phyloP scores from a whole-genome alignment of 2,113 vertebrate species.

The Corythaixoides concolor region DNA sequence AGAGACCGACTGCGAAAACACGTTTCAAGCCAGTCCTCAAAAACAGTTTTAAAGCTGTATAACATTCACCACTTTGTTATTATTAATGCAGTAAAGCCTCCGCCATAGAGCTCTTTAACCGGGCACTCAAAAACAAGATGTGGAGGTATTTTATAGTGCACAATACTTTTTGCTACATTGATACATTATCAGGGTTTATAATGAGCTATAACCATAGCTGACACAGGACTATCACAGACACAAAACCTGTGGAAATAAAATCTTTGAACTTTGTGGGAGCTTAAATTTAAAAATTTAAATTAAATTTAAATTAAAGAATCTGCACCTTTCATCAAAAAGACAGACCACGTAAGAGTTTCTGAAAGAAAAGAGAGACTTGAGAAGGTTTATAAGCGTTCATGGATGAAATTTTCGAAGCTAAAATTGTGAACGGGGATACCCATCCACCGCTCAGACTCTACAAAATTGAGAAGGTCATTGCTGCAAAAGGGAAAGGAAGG shows the following conservation, averaged over 20 bases:
- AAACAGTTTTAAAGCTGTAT: background rate
- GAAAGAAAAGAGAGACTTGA: background rate
- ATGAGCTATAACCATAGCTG: background rate
- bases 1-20: background rate
- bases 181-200: background rate
- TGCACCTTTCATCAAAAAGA: background rate
- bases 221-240: background rate
- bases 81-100: background rate
- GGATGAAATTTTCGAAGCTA: background rate
- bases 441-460: background rate
- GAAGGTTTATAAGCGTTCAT: background rate
- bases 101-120: background rate
- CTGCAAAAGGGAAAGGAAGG: background rate
- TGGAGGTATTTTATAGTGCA: background rate
- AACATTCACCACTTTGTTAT: background rate
- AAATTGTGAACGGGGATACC: background rate
- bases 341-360: background rate
- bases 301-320: background rate
- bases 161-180: background rate
- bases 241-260: background rate
- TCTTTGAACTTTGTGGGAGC: background rate
- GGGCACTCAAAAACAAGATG: background rate
- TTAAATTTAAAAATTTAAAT: background rate
- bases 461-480: background rate
- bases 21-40: background rate